Conservation (phyloP, 37 sponge, comb jelly and placozoan species). For the Diacarnus erythraeanus region DNA sequence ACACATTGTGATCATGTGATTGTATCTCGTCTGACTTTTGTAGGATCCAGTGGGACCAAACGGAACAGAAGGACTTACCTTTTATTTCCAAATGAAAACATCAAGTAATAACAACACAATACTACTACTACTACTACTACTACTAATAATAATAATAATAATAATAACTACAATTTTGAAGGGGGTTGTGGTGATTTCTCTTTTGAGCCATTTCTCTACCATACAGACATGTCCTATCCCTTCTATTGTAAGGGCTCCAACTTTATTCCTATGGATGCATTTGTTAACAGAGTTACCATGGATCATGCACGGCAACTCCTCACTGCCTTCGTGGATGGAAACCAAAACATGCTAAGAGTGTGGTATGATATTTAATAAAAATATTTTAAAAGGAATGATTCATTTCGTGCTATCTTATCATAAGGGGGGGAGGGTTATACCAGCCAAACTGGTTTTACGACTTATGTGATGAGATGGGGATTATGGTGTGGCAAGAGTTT, state of each 20-base stretch:
- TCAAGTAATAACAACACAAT: too few species aligned
- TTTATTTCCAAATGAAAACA: constrained; percentile 78
- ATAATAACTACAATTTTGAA: too few species aligned
- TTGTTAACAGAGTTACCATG: constrained; percentile 68
- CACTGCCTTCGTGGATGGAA: constrained; percentile 60
- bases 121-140: too few species aligned
- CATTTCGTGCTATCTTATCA: not conserved
- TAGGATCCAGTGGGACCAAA: constrained; percentile 36
- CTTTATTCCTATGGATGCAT: constrained; percentile 92
- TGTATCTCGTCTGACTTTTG: not conserved
- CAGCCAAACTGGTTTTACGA: constrained; percentile 93
- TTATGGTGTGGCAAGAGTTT: constrained; percentile 99
- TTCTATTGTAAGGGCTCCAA: constrained; percentile 92
- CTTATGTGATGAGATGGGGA: constrained; percentile 86
- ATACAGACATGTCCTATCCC: constrained; percentile 35
- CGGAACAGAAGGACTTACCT: constrained; percentile 62
- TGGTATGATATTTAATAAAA: constrained; percentile 54
- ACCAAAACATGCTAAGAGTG: constrained; percentile 92
- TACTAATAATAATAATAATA: too few species aligned
- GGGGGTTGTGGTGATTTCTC: not conserved
- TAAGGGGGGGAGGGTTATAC: constrained; percentile 97
- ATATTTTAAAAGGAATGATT: not conserved
- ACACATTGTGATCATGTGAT: too few species aligned
- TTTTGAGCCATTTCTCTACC: not conserved
- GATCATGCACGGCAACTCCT: constrained; percentile 47